A percentile compares a stretch with the other conserved stretches of the same genome.
These are phyloP conservation scores for Hypercompe scribonia DNA, from an alignment of 2,888 invertebrate species.

Conservation along the genomic window DNA sequence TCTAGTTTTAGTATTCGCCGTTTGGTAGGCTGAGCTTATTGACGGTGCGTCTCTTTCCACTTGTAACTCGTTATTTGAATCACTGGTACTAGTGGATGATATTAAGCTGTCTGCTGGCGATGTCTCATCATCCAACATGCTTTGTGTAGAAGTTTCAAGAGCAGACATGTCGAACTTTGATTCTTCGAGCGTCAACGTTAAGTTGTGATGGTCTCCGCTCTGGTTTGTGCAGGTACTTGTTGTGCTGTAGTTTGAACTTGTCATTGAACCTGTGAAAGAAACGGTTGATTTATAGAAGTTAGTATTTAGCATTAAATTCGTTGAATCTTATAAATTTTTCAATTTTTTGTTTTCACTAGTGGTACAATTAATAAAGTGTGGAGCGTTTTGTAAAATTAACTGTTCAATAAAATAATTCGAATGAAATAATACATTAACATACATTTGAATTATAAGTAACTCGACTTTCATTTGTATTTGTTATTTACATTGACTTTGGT, in stretches of 20 bases:
- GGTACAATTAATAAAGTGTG: not conserved
- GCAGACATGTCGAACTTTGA: constrained; percentile 92
- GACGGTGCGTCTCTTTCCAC: constrained; percentile 81
- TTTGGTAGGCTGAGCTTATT: constrained; percentile 80
- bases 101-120: constrained; percentile 94
- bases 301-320: not conserved
- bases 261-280: constrained; percentile 76
- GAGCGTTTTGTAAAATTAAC: not conserved
- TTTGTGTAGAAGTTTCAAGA: constrained; percentile 89
- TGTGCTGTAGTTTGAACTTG: constrained; percentile 84
- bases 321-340: not conserved
- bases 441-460: not conserved
- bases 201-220: constrained; percentile 81
- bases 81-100: constrained; percentile 88
- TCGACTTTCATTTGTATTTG: not conserved
- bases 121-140: constrained; percentile 92
- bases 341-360: not conserved
- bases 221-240: constrained; percentile 83
- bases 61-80: constrained; percentile 85
- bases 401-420: not conserved
- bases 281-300: not conserved
- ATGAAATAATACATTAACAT: not conserved
- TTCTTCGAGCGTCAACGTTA: constrained; percentile 90
- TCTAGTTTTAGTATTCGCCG: constrained; percentile 85
- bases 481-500: not conserved